Conservation (phyloP, 2,797 vertebrate genomes). For the Odontamblyopus lacepedii region DNA sequence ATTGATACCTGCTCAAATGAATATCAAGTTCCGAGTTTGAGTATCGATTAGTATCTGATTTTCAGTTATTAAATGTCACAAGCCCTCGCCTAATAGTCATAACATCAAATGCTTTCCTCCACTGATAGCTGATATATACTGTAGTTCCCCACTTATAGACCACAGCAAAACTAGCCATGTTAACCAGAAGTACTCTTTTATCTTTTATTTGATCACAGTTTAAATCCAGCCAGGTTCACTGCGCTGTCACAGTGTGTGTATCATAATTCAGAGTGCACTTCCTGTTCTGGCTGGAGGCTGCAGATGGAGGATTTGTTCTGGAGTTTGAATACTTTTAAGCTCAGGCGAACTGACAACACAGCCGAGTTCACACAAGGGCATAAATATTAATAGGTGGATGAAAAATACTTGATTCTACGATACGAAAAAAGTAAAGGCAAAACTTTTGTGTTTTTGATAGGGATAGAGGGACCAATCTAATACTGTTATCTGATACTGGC, state of each 20-base stretch:
- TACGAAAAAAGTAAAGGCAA: not conserved
- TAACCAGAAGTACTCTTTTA: not conserved
- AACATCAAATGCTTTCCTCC: not conserved
- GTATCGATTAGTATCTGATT: too few relatives aligned
- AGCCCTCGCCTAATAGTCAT: too few relatives aligned
- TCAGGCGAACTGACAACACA: not conserved
- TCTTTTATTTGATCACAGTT: not conserved
- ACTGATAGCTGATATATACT: too few relatives aligned
- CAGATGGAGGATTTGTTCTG: constrained; percentile 10
- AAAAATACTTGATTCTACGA: not conserved
- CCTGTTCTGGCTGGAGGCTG: not conserved
- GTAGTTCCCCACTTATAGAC: too few relatives aligned
- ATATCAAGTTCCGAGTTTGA: too few relatives aligned
- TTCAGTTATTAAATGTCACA: too few relatives aligned
- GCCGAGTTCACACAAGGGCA: not conserved
- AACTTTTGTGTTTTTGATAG: too few relatives aligned
- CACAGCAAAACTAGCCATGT: not conserved
- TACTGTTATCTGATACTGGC: too few relatives aligned
- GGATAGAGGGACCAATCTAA: too few relatives aligned
- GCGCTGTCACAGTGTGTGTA: not conserved
- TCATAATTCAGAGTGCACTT: constrained; percentile 5
- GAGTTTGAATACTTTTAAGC: not conserved
- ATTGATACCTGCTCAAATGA: too few relatives aligned
- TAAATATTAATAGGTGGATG: not conserved
- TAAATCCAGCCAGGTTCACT: not conserved